Evolutionary conservation across 1,140 invertebrate species (phyloP).

Genomic region (Diprion similis): DNA sequence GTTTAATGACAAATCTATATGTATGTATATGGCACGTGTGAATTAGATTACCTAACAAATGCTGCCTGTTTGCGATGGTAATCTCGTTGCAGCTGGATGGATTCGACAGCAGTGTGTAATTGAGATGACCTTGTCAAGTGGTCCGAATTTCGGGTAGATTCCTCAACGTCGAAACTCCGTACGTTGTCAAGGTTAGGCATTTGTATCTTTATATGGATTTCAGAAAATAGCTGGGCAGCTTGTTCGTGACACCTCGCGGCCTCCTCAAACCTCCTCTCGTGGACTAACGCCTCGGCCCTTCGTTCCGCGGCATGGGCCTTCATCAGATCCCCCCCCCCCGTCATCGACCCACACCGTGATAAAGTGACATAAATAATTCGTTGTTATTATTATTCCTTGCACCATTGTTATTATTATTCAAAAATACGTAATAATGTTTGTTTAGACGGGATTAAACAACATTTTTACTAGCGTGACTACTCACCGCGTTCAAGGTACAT

Average conservation of each 20-base stretch:
- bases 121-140: constrained; percentile 31
- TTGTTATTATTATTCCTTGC: neutral
- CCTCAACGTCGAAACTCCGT: constrained; percentile 47
- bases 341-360: neutral
- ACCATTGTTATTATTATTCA: neutral
- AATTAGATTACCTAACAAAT: constrained; percentile 51
- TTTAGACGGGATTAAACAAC: neutral
- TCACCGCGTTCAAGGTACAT: constrained; percentile 45
- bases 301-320: constrained; percentile 72
- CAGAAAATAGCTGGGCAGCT: constrained; percentile 64
- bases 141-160: constrained; percentile 25
- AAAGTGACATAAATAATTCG: neutral
- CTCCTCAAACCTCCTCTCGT: constrained; percentile 67
- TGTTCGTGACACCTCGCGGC: constrained; percentile 70
- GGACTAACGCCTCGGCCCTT: constrained; percentile 67
- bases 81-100: constrained; percentile 67
- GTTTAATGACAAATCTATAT: no score
- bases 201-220: constrained; percentile 53
- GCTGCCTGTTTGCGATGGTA: constrained; percentile 68
- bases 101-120: constrained; percentile 56
- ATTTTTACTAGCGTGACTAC: constrained; percentile 12
- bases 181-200: constrained; percentile 60
- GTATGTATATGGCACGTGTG: constrained; percentile 2
- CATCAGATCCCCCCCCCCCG: neutral
- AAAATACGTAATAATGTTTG: constrained; percentile 11